Evolutionary conservation across 2,113 vertebrate genomes (phyloP).

Genomic region (Dromaius novaehollandiae): DNA sequence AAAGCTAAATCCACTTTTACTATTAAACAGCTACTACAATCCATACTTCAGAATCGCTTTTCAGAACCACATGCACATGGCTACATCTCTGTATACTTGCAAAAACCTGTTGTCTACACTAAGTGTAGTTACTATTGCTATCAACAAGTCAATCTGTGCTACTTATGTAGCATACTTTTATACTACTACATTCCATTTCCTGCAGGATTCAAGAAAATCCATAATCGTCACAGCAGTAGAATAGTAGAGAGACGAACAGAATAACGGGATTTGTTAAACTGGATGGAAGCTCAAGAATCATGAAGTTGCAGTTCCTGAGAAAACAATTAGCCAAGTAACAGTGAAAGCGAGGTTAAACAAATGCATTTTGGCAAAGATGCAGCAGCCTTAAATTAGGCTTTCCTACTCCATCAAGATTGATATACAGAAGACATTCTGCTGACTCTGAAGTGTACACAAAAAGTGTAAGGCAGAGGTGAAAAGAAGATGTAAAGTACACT

Average conservation of each 20-base stretch:
- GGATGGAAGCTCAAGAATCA: neutral
- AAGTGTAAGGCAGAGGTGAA: neutral
- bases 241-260: neutral
- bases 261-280: neutral
- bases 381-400: neutral
- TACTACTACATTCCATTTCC: neutral
- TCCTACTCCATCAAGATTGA: neutral
- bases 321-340: neutral
- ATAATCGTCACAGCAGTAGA: neutral
- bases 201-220: neutral
- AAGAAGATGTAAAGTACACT: neutral
- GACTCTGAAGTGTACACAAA: neutral
- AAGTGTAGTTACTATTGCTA: neutral
- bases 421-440: neutral
- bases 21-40: neutral
- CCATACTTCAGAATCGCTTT: neutral
- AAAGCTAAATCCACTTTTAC: neutral
- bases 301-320: neutral
- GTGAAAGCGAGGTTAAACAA: too few species aligned
- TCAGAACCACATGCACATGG: neutral
- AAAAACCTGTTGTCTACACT: neutral
- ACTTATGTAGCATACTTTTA: neutral
- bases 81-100: neutral
- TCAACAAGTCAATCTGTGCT: neutral
- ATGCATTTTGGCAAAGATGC: neutral